Conservation (phyloP, 2,113 vertebrate genomes). For the Antechinus flavipes region DNA sequence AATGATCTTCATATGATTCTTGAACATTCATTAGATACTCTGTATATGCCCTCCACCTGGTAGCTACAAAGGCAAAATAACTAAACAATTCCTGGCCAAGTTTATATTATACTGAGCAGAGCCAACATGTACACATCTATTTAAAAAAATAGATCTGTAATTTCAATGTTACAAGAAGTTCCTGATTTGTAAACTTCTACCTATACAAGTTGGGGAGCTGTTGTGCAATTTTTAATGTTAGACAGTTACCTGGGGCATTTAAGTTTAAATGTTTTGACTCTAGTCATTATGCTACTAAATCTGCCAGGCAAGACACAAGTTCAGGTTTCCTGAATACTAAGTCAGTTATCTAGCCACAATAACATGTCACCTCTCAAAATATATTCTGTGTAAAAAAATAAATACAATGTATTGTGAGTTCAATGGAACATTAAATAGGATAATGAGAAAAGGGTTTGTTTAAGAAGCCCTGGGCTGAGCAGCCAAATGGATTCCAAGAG, state of each 20-base stretch:
- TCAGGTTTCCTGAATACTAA: not conserved
- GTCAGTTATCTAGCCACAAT: not conserved
- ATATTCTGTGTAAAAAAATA: not conserved
- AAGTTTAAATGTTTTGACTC: not conserved
- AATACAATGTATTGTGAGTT: not conserved
- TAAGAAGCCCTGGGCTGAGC: not conserved
- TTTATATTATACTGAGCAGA: not conserved
- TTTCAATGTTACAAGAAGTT: not conserved
- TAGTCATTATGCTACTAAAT: not conserved
- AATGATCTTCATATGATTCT: not conserved
- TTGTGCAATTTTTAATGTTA: not conserved
- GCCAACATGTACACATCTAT: not conserved
- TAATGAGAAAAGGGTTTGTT: not conserved
- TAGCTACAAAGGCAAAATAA: not conserved
- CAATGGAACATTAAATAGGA: not conserved
- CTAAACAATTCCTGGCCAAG: not conserved
- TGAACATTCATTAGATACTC: not conserved
- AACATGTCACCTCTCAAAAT: not conserved
- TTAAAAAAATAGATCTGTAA: not conserved
- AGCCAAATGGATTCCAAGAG: not conserved
- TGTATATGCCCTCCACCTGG: not conserved
- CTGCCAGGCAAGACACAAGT: not conserved
- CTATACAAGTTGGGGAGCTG: not conserved
- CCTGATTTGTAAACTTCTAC: not conserved
- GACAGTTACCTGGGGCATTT: not conserved